Conservation (phyloP, 2,797 vertebrate genomes). For the Notoglanidium macrostoma region DNA sequence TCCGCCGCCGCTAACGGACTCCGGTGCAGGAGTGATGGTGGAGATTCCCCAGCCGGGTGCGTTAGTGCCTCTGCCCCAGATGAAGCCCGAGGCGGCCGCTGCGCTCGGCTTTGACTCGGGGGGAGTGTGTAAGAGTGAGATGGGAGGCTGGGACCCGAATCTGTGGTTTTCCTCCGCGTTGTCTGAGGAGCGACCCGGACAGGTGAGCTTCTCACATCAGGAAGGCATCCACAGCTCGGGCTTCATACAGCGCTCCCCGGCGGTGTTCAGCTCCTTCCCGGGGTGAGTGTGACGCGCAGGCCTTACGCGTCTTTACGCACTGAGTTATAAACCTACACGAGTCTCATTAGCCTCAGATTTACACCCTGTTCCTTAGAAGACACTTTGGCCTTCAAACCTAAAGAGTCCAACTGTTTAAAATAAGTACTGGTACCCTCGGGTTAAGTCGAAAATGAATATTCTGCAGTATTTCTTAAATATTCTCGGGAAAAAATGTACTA, state of each 20-base stretch:
- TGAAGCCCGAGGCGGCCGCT: slow-evolving; percentile 39
- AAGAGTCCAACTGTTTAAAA: background rate
- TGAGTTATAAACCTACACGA: too few species aligned
- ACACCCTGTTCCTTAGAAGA: background rate
- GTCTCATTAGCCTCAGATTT: background rate
- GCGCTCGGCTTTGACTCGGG: slow-evolving; percentile 2
- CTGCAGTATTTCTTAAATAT: background rate
- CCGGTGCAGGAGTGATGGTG: background rate
- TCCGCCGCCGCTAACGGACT: background rate
- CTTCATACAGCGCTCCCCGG: slow-evolving; percentile 60
- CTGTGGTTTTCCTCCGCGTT: slow-evolving; percentile 66
- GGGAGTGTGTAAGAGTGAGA: slow-evolving; percentile 65
- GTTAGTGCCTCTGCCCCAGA: slow-evolving; percentile 45
- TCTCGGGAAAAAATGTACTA: background rate
- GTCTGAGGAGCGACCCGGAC: slow-evolving; percentile 61
- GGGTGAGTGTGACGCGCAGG: slow-evolving; percentile 63
- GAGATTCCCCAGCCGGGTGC: slow-evolving; percentile 51
- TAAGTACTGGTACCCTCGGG: background rate
- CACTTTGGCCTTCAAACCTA: background rate
- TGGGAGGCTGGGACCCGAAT: slow-evolving; percentile 67
- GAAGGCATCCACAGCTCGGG: slow-evolving; percentile 62
- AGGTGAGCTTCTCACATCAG: slow-evolving; percentile 50
- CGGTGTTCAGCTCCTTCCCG: slow-evolving; percentile 63
- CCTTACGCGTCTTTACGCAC: background rate
- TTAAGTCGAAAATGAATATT: background rate